These are phyloP conservation scores for Pagetopsis macropterus DNA, from an alignment of 2,797 vertebrate genomes.

Conservation along the genomic window DNA sequence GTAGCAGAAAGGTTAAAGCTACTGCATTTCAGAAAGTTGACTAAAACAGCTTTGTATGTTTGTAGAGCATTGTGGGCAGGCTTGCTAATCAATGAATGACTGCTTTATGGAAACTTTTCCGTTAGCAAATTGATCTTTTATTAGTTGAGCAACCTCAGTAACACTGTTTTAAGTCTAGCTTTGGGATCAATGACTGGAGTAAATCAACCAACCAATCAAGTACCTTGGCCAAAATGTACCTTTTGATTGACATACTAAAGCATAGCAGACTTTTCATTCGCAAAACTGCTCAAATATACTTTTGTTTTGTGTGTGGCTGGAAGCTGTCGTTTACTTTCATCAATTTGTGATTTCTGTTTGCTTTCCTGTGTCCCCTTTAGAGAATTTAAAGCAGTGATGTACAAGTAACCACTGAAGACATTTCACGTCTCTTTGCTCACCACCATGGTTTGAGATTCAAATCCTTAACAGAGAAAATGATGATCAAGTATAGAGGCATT, in stretches of 20 bases:
- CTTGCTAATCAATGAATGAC: too few relatives aligned
- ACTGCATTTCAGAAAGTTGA: too few relatives aligned
- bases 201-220: not conserved
- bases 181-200: not conserved
- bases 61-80: too few relatives aligned
- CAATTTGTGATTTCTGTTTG: constrained; percentile 13
- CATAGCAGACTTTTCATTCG: not conserved
- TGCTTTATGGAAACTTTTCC: too few relatives aligned
- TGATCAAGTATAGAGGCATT: not conserved
- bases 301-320: too few relatives aligned
- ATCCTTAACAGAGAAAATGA: not conserved
- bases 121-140: too few relatives aligned
- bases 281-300: not conserved
- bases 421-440: constrained; percentile 1
- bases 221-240: not conserved
- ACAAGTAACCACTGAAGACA: not conserved
- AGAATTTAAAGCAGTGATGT: not conserved
- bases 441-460: not conserved
- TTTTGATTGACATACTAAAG: not conserved
- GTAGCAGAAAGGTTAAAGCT: too few relatives aligned
- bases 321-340: constrained; percentile 22
- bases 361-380: constrained; percentile 1
- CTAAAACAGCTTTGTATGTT: too few relatives aligned
- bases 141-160: too few relatives aligned
- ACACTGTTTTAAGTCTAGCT: not conserved